phyloP scores from a whole-genome alignment of 2,888 invertebrate genomes.

The Morpho deidamia region DNA sequence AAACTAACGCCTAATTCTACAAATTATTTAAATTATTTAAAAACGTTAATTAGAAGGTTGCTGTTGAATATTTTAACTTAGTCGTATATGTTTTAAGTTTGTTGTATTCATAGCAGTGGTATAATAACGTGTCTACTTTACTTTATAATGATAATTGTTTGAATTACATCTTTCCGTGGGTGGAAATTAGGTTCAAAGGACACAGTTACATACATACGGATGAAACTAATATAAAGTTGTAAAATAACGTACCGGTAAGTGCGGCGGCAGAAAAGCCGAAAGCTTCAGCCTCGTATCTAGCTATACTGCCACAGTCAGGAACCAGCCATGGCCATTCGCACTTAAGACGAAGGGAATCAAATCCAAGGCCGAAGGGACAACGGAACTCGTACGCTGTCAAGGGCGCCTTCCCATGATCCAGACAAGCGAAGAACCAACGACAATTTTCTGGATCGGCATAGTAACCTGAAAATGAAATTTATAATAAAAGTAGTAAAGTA shows the following conservation, averaged over 20 bases:
- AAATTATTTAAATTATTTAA: no score
- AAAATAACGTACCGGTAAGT: slow-evolving; percentile 47
- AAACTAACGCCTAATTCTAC: no score
- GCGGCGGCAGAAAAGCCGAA: slow-evolving; percentile 62
- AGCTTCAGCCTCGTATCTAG: slow-evolving; percentile 71
- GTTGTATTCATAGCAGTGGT: no score
- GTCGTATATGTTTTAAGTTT: no score
- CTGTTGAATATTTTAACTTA: no score
- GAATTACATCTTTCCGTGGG: no score
- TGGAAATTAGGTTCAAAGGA: no score
- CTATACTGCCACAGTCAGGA: slow-evolving; percentile 78
- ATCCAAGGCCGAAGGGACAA: slow-evolving; percentile 88
- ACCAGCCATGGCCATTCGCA: slow-evolving; percentile 92
- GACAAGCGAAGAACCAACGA: slow-evolving; percentile 90
- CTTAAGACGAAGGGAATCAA: slow-evolving; percentile 82
- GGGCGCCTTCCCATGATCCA: slow-evolving; percentile 82
- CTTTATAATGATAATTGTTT: no score
- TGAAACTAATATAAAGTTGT: neutral
- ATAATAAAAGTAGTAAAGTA: no score
- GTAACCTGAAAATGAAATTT: slow-evolving; percentile 74
- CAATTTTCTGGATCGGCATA: slow-evolving; percentile 90
- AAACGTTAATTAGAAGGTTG: no score
- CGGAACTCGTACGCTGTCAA: slow-evolving; percentile 88
- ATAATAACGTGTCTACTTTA: no score
- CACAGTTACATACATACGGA: no score